Base-by-base conservation (phyloP, 2,797 vertebrate species). In the Amazonetta brasiliensis region DNA sequence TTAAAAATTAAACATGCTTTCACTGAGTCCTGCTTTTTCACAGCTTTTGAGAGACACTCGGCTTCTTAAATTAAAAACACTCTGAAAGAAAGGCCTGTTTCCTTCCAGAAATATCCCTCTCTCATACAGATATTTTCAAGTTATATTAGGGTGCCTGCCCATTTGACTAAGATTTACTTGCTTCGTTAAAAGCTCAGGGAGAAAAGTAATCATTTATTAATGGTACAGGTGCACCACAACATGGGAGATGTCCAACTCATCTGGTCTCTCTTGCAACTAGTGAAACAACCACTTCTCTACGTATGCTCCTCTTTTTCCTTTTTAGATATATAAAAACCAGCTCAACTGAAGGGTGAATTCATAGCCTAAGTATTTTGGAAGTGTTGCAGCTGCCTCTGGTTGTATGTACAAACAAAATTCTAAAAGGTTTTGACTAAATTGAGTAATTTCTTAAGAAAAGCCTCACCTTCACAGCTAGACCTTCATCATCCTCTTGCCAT, bases 1-100 rank as follows among this genome's bases (percentile, higher is more conserved):
- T 95, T 95, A 90, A 87, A 89, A 92, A 87, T 94, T 86, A 92
- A 92, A 85, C 25, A 35, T 52, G 48, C 74, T 92, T 94, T 96
- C 79, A 89, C 41, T 74, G 79, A 92, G 86, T 72, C 50, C 72
- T 86, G 26, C 20, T 86, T 91, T 90, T 56, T 31, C 30, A 31
- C 28, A 50, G 54, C 39, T 77, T 90, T 87, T 90, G 41, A 68
- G 52, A 76, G 54, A 79, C 17, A 22, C 17, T 84, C 52, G 41
- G 22, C 30, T 68, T 72, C 52, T 87, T 83, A 86, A 84, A 60
- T n/a, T 66, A 81, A 88, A 95, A 90, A 17, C 48, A 64, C 20
- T 60, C 23, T 48, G 33, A 37, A 84, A 76, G 58, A 59, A 52
- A 37, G 25, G 4, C 33, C 46, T 75, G 5, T 35, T 91, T 92